A percentile compares a stretch with the other conserved stretches of the same genome.
Conservation (phyloP, 1,140 invertebrate species). For the Hermatobates lingyangjiaoensis region DNA sequence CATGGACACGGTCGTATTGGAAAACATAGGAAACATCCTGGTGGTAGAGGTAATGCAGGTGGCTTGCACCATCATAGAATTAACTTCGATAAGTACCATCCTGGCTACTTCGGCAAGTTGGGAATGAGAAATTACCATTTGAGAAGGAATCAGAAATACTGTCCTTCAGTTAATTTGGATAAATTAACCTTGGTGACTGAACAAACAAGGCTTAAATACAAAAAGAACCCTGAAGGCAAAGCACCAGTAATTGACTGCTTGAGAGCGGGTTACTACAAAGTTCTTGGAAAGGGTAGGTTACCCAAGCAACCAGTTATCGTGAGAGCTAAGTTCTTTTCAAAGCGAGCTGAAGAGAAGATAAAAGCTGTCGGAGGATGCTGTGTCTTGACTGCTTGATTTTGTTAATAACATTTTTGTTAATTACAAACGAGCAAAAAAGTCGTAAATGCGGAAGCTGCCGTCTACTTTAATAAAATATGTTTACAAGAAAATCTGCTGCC, state of each 20-base stretch:
- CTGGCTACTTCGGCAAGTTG: constrained; percentile 99
- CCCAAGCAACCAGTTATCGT: constrained; percentile 97
- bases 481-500: too few relatives aligned
- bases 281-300: constrained; percentile 89
- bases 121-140: constrained; percentile 98
- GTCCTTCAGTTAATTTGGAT: constrained; percentile 86
- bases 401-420: too few relatives aligned
- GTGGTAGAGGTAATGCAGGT: constrained; percentile 99
- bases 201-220: constrained; percentile 68
- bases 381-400: constrained; percentile 79
- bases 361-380: constrained; percentile 92
- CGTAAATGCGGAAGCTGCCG: too few relatives aligned
- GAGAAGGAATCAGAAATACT: constrained; percentile 75
- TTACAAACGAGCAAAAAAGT: too few relatives aligned
- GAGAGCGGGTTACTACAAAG: constrained; percentile 94
- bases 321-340: constrained; percentile 98
- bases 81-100: constrained; percentile 99
- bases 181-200: constrained; percentile 86
- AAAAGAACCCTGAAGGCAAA: constrained; percentile 57
- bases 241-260: constrained; percentile 95
- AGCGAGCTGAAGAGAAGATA: constrained; percentile 90
- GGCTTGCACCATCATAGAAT: constrained; percentile 98
- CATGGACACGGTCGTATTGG: constrained; percentile 98
- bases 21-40: constrained; percentile 99
- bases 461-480: too few relatives aligned